phyloP scores from a whole-genome alignment of 1,140 invertebrate species.

The Druon quercuslanigerum region DNA sequence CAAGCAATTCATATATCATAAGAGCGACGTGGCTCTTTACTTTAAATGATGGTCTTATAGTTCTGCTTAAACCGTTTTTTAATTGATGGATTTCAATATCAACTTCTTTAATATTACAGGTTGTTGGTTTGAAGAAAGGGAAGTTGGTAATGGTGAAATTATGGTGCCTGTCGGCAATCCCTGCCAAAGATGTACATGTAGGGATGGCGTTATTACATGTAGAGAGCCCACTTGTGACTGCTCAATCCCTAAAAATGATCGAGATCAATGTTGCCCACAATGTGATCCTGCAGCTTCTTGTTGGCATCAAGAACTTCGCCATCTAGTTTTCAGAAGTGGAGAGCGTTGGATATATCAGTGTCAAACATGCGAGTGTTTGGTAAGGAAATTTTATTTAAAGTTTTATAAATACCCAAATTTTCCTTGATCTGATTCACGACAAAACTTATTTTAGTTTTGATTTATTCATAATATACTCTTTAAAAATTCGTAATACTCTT shows the following conservation, averaged over 20 bases:
- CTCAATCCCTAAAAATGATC: conserved; percentile 73
- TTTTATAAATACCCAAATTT: not conserved
- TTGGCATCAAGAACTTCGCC: conserved; percentile 85
- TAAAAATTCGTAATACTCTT: too few relatives aligned
- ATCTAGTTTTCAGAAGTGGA: conserved; percentile 85
- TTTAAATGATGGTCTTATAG: not conserved
- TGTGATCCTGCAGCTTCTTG: conserved; percentile 84
- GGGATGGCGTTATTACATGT: conserved; percentile 81
- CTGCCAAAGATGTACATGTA: conserved; percentile 80
- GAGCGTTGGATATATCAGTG: conserved; percentile 93
- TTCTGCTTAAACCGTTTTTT: not conserved
- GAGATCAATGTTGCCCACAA: conserved; percentile 85
- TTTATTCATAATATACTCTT: too few relatives aligned
- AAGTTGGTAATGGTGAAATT: conserved; percentile 77
- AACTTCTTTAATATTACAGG: conserved; percentile 63
- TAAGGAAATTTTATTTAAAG: conserved; percentile 66
- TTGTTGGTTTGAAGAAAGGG: conserved; percentile 79
- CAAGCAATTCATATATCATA: conserved; percentile 1
- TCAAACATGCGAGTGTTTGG: conserved; percentile 92
- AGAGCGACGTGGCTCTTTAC: not conserved
- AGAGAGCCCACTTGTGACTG: conserved; percentile 80
- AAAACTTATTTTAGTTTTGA: too few relatives aligned
- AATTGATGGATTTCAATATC: not conserved
- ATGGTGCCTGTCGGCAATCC: conserved; percentile 75
- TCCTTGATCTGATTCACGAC: not conserved